Evolutionary conservation across 2,888 invertebrate species (phyloP).

Genomic region (Fragum fragum): DNA sequence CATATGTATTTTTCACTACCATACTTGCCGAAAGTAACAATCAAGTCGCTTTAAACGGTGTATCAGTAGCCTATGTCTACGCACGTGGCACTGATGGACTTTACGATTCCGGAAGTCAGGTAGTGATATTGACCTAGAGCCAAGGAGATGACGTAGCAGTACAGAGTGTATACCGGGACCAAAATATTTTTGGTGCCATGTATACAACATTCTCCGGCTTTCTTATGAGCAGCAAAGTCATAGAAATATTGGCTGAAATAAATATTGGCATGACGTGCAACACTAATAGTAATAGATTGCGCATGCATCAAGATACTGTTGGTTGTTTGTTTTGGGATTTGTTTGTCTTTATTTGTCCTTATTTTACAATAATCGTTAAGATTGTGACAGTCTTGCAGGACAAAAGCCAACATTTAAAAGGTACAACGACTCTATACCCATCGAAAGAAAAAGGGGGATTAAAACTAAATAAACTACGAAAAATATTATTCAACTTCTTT

Average conservation of each 20-base stretch:
- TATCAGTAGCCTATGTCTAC: neutral
- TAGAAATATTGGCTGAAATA: neutral
- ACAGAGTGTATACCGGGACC: neutral
- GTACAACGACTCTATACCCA: too few relatives aligned
- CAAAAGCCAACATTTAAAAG: too few relatives aligned
- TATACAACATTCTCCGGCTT: conserved; percentile 5
- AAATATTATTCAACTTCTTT: too few relatives aligned
- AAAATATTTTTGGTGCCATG: neutral
- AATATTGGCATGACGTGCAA: too few relatives aligned
- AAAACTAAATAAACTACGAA: too few relatives aligned
- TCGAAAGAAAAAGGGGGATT: too few relatives aligned
- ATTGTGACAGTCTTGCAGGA: too few relatives aligned
- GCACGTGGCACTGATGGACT: neutral
- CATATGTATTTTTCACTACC: neutral
- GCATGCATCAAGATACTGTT: too few relatives aligned
- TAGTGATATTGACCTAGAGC: neutral
- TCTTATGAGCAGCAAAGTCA: neutral
- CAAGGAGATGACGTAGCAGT: conserved; percentile 10
- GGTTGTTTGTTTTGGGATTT: too few relatives aligned
- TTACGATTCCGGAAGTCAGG: conserved; percentile 5
- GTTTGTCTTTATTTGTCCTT: too few relatives aligned
- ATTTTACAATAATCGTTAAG: too few relatives aligned
- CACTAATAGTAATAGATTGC: too few relatives aligned
- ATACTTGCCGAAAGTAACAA: neutral
- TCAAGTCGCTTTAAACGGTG: neutral